Evolutionary conservation across 2,113 vertebrate genomes (phyloP).

Genomic region (Pangasianodon hypophthalmus): DNA sequence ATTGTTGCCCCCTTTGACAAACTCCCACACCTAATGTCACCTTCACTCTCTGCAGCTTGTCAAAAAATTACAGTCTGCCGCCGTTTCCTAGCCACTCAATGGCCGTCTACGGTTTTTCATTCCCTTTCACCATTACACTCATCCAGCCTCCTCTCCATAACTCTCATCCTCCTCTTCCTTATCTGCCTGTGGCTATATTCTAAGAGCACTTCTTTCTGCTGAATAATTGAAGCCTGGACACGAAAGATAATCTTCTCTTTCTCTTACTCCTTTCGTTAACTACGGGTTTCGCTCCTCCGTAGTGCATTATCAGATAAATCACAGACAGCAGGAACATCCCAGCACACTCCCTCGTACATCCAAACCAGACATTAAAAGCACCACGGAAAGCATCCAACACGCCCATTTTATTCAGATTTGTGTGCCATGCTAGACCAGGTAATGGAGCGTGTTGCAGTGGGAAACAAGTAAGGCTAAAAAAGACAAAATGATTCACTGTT

Average conservation of each 20-base stretch:
- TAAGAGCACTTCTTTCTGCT: constrained; percentile 47
- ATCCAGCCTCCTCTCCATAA: constrained; percentile 40
- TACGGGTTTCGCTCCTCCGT: not conserved
- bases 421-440: not conserved
- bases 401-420: constrained; percentile 2
- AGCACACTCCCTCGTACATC: constrained; percentile 14
- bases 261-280: constrained; percentile 51
- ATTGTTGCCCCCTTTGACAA: constrained; percentile 24
- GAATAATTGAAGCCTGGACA: constrained; percentile 57
- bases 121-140: constrained; percentile 41
- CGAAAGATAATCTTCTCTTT: constrained; percentile 49
- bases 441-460: not conserved
- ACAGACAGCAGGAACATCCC: constrained; percentile 12
- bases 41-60: constrained; percentile 46
- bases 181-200: constrained; percentile 29
- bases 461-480: not conserved
- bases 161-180: constrained; percentile 20
- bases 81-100: constrained; percentile 25
- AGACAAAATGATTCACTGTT: not conserved
- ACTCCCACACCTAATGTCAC: constrained; percentile 51
- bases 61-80: constrained; percentile 44
- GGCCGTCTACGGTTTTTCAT: constrained; percentile 12
- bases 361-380: constrained; percentile 30
- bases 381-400: not conserved
- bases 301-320: constrained; percentile 42